Conservation (phyloP, 1,140 invertebrate genomes). For the Heterodera schachtii region DNA sequence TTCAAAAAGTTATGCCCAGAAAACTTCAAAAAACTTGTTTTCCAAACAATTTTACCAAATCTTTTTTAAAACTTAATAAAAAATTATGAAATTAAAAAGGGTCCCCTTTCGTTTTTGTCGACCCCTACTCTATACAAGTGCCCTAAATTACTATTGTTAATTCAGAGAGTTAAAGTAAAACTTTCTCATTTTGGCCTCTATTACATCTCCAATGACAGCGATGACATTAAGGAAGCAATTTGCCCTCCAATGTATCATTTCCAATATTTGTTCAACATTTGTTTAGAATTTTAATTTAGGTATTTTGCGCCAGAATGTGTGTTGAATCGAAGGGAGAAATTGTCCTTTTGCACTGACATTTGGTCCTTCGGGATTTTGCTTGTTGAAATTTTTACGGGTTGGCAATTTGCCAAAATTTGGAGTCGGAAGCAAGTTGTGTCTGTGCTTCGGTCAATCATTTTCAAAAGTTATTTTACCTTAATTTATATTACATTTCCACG, state of each 20-base stretch:
- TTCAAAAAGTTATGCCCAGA: no score
- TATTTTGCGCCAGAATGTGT: slow-evolving; percentile 51
- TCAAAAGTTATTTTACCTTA: slow-evolving; percentile 33
- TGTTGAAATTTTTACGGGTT: slow-evolving; percentile 39
- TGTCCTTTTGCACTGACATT: slow-evolving; percentile 44
- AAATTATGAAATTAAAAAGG: no score
- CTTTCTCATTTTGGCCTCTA: slow-evolving; percentile 25
- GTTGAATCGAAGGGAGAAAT: slow-evolving; percentile 21
- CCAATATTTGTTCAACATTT: no score
- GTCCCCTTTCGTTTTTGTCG: no score
- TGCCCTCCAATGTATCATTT: slow-evolving; percentile 7
- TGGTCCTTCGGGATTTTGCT: slow-evolving; percentile 50
- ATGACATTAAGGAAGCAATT: neutral
- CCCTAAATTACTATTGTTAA: no score
- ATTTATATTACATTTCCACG: no score
- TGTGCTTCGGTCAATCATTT: slow-evolving; percentile 27
- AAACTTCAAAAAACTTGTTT: no score
- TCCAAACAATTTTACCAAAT: no score
- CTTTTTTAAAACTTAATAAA: no score
- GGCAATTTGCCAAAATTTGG: slow-evolving; percentile 41
- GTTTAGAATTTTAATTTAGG: neutral
- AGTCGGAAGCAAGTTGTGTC: slow-evolving; percentile 47
- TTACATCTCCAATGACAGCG: slow-evolving; percentile 12
- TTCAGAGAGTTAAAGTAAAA: slow-evolving; percentile 24
- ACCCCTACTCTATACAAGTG: no score